Conservation (phyloP, 2,797 vertebrate genomes). For the Denticeps clupeoides region DNA sequence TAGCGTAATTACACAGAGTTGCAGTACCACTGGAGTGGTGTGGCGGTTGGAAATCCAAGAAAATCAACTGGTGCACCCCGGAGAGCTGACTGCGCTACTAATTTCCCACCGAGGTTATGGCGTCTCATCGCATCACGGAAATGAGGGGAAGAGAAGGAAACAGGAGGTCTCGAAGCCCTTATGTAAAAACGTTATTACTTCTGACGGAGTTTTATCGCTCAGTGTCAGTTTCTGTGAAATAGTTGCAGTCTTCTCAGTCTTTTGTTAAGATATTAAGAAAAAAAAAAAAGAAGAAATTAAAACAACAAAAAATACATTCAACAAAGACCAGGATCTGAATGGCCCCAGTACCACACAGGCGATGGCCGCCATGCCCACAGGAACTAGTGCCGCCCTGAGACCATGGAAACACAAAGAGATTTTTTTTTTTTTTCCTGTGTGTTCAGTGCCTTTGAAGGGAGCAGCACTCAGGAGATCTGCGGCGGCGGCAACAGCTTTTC, state of each 20-base stretch:
- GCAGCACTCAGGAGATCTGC: slow-evolving; percentile 28
- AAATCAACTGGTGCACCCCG: slow-evolving; percentile 41
- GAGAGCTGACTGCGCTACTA: slow-evolving; percentile 31
- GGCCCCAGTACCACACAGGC: no score
- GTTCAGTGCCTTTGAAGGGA: slow-evolving; percentile 49
- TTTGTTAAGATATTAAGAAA: slow-evolving; percentile 25
- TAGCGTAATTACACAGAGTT: slow-evolving; percentile 60
- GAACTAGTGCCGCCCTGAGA: slow-evolving; percentile 33
- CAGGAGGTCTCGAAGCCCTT: slow-evolving; percentile 78
- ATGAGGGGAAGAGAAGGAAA: slow-evolving; percentile 54
- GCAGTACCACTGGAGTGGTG: slow-evolving; percentile 57
- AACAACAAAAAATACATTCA: slow-evolving; percentile 69
- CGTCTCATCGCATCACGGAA: slow-evolving; percentile 61
- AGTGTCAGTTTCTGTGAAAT: slow-evolving; percentile 40
- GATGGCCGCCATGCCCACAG: no score
- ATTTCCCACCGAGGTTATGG: slow-evolving; percentile 33
- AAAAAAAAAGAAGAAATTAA: slow-evolving; percentile 16
- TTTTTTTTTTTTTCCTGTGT: slow-evolving; percentile 27
- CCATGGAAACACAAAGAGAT: slow-evolving; percentile 34
- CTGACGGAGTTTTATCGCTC: slow-evolving; percentile 35
- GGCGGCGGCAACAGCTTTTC: slow-evolving; percentile 28
- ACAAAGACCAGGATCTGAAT: slow-evolving; percentile 53
- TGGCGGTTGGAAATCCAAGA: slow-evolving; percentile 52
- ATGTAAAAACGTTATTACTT: slow-evolving; percentile 41
- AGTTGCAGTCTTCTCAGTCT: slow-evolving; percentile 36